phyloP scores from a whole-genome alignment of 2,888 invertebrate genomes.

The Atethmia centrago region DNA sequence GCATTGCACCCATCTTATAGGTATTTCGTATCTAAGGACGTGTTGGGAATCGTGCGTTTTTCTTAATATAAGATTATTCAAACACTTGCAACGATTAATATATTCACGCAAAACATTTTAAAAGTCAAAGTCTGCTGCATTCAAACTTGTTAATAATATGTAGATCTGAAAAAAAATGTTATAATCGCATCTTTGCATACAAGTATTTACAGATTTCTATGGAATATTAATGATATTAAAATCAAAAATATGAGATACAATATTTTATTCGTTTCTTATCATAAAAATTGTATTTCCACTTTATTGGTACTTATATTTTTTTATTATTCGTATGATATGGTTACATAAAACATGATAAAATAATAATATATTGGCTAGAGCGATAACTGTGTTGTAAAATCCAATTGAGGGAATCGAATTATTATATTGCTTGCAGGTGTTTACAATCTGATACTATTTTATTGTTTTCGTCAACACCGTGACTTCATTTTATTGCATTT shows the following conservation, averaged over 20 bases:
- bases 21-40: constrained; percentile 23
- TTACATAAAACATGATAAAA: constrained; percentile 34
- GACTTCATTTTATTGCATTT: constrained; percentile 27
- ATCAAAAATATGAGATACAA: constrained; percentile 15
- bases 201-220: constrained; percentile 8
- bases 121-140: not conserved
- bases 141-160: constrained; percentile 8
- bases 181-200: not conserved
- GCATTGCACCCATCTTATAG: constrained; percentile 10
- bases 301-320: constrained; percentile 9
- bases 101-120: constrained; percentile 27
- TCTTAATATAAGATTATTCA: constrained; percentile 36
- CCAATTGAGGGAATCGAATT: constrained; percentile 45
- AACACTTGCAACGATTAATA: constrained; percentile 9
- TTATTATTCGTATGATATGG: constrained; percentile 34
- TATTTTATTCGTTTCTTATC: constrained; percentile 40
- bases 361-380: constrained; percentile 20
- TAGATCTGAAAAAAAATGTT: constrained; percentile 14
- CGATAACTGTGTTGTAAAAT: constrained; percentile 48
- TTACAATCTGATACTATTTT: constrained; percentile 48
- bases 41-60: constrained; percentile 30
- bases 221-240: constrained; percentile 21
- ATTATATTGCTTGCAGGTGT: constrained; percentile 37
- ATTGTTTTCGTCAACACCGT: constrained; percentile 33
- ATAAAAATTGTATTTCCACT: constrained; percentile 15